Evolutionary conservation across 2,797 vertebrate species (phyloP), one percentile per base, ranked within the genome.

Genomic region (Rhabdophis nuchalis): DNA sequence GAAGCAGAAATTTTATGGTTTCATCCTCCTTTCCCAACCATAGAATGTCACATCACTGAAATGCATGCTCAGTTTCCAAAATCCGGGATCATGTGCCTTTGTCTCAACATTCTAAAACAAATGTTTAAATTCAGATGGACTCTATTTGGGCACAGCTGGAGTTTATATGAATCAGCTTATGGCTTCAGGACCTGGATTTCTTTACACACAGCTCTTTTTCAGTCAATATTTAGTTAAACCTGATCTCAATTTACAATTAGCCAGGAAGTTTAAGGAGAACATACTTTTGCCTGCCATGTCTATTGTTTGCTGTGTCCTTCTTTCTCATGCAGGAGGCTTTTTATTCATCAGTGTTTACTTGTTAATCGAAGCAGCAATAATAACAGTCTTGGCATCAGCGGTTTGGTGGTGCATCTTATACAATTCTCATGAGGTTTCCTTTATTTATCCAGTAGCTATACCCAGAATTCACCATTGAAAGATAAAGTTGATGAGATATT

Each of bases 221-320:
- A 72, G 61, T 86, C 36, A 85, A 92, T 91, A 50, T n/a, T 92
- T 93, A 90, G 88, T 50, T 14, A 94, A 88, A 85, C 18, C 3
- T 87, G 3, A 58, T 60, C 58, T 53, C 60, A 68, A 13, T 1
- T 32, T 91, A 60, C 29, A 86, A 77, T 61, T 36, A 36, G n/a
- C 29, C 87, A 89, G 60, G 88, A 90, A 85, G 68, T 53, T 56
- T 86, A 85, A 60, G 20, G 61, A 57, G 4, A 89, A 58, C 27
- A 1, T 27, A 14, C 1, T 27, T 50, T 54, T 50, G 50, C 25
- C 52, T 68, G 53, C 86, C 64, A 90, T n/a, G 18, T 64, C 32
- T 53, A 56, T 82, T 46, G 36, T 82, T 82, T 82, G 36, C 29
- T 10, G 1, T 8, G 4, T 41, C 36, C 16, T 90, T 53, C 7